Evolutionary conservation across 2,888 invertebrate genomes (phyloP).

Genomic region (Autographa pulchrina): DNA sequence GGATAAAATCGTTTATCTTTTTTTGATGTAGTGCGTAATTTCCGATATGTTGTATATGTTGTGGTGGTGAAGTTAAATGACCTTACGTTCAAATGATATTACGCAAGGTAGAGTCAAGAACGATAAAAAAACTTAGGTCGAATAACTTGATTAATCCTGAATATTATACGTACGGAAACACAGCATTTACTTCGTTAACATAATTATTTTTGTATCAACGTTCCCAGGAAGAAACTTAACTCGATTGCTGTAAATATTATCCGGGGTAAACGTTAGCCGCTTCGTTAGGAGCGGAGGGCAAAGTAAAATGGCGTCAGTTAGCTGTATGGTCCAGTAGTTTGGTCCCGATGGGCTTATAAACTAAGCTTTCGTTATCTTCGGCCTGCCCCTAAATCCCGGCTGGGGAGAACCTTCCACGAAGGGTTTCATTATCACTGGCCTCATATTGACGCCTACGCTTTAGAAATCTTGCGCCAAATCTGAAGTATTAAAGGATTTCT

Average conservation of each 20-base stretch:
- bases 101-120: neutral
- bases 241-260: conserved; percentile 31
- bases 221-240: conserved; percentile 13
- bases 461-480: neutral
- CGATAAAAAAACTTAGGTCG: no score
- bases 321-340: conserved; percentile 50
- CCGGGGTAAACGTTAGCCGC: conserved; percentile 22
- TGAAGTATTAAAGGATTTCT: neutral
- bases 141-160: neutral
- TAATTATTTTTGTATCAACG: neutral
- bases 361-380: conserved; percentile 55
- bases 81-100: neutral
- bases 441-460: conserved; percentile 19
- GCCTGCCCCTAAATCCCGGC: conserved; percentile 32
- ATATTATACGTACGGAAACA: neutral
- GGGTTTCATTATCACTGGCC: conserved; percentile 46
- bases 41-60: no score
- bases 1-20: no score
- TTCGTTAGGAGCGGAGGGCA: conserved; percentile 43
- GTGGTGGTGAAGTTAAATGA: no score
- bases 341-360: conserved; percentile 57
- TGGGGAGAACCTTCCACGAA: conserved; percentile 24
- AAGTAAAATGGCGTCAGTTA: conserved; percentile 47
- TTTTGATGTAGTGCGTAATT: no score
- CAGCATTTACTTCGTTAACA: neutral